Base-by-base conservation (phyloP, 2,888 invertebrate genomes). In the Lochmaea crataegi region DNA sequence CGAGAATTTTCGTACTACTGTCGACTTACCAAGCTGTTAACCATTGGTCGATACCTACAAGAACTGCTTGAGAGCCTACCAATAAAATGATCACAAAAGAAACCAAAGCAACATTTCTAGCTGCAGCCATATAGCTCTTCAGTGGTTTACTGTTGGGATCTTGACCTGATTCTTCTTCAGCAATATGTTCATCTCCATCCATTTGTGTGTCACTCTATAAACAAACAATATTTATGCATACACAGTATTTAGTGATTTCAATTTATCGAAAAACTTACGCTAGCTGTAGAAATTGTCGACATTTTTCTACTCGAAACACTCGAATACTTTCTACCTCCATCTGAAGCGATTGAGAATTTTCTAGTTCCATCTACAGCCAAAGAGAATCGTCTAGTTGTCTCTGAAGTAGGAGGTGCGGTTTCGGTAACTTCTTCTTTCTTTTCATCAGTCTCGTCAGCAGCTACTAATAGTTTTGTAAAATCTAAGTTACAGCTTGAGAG, bases 41-140 rank as follows among this genome's bases (percentile, higher is more conserved):
- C 84, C 84, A 86, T 53, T 80, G 83, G 78, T 86, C 86, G 41
- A 82, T 81, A 32, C 79, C 80, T 75, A 83, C 83, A 57, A 83
- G 81, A 5, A 78, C 75, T 0, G 78, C 77, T 80, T 86, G 85
- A 1, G 81, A 80, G 22, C 84, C 16, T 10, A 84, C 32, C 16
- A 83, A 69, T 53, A 82, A 58, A 5, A 77, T 6, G 64, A 81
- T 64, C 10, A 83, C 65, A 41, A 76, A 48, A 1, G 16, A 10
- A 60, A 68, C 48, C 32, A 60, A 41, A 70, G 78, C 80, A 11
- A 58, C 67, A 71, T 79, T 82, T 42, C 80, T 79, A 26, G 82
- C 77, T 10, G 84, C 78, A 69, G 79, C 80, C n/a, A 84, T 73
- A 71, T 85, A 86, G 38, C 81, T 79, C 74, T 73, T 79, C 12